Conservation (phyloP, 2,797 vertebrate genomes). For the Ciconia nigra region DNA sequence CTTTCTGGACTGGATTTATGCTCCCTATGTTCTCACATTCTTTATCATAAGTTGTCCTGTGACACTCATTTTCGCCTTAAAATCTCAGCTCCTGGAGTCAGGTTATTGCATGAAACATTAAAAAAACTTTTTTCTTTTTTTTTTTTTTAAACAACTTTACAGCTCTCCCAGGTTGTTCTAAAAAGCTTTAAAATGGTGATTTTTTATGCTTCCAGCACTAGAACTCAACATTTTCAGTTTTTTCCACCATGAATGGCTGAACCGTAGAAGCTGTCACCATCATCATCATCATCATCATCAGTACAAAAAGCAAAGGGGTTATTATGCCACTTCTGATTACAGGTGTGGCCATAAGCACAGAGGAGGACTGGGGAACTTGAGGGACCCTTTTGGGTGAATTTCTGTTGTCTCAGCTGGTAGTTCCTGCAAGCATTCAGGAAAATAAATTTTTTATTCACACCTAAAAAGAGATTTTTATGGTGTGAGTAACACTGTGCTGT, state of each 20-base stretch:
- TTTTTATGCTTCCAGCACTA: background rate
- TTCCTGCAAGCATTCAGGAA: background rate
- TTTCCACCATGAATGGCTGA: background rate
- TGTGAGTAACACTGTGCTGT: background rate
- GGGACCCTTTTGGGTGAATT: background rate
- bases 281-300: background rate
- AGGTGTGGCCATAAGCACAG: background rate
- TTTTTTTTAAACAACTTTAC: background rate
- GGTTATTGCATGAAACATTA: background rate
- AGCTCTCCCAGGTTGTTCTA: background rate
- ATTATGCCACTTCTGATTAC: background rate
- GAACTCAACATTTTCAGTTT: background rate
- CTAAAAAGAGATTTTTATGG: background rate
- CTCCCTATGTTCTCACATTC: fast-evolving
- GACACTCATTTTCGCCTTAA: background rate
- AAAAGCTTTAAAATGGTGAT: background rate
- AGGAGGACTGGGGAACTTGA: background rate
- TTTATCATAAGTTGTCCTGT: background rate
- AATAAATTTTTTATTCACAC: background rate
- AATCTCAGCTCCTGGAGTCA: background rate
- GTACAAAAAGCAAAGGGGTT: background rate
- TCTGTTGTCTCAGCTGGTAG: background rate
- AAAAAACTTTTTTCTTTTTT: fast-evolving
- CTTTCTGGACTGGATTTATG: background rate
- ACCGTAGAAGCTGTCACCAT: background rate